These are phyloP conservation scores for Bettongia penicillata DNA, from an alignment of 2,113 vertebrate genomes.

Conservation along the genomic window DNA sequence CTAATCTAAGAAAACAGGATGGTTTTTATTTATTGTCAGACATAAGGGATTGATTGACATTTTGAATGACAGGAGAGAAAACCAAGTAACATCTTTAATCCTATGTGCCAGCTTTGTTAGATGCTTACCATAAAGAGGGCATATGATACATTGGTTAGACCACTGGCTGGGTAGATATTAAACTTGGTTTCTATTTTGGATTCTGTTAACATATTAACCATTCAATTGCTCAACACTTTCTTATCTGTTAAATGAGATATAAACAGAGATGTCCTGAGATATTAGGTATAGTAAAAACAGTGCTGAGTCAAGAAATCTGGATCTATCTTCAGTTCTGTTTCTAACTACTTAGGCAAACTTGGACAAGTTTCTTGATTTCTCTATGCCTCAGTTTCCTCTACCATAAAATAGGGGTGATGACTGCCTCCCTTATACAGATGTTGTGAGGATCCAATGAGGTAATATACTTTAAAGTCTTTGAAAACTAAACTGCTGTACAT, in stretches of 20 bases:
- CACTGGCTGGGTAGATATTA: not conserved
- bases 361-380: not conserved
- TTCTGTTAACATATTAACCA: not conserved
- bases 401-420: not conserved
- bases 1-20: constrained; percentile 72
- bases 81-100: constrained; percentile 47
- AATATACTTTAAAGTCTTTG: not conserved
- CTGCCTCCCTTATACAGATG: not conserved
- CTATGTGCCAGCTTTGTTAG: constrained; percentile 10
- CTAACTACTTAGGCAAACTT: not conserved
- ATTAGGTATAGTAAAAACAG: not conserved
- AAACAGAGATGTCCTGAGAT: not conserved
- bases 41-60: constrained; percentile 64
- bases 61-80: constrained; percentile 73
- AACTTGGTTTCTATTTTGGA: constrained; percentile 8
- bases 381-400: not conserved
- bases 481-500: constrained; percentile 24
- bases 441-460: not conserved
- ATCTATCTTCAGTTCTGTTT: not conserved
- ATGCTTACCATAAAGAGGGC: not conserved
- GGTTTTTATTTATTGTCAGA: constrained; percentile 68
- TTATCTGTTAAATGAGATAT: not conserved
- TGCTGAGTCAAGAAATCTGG: not conserved
- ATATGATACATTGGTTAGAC: not conserved
- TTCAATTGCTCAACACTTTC: not conserved